Evolutionary conservation across 2,797 vertebrate genomes (phyloP).

Genomic region (Cynopterus sphinx): DNA sequence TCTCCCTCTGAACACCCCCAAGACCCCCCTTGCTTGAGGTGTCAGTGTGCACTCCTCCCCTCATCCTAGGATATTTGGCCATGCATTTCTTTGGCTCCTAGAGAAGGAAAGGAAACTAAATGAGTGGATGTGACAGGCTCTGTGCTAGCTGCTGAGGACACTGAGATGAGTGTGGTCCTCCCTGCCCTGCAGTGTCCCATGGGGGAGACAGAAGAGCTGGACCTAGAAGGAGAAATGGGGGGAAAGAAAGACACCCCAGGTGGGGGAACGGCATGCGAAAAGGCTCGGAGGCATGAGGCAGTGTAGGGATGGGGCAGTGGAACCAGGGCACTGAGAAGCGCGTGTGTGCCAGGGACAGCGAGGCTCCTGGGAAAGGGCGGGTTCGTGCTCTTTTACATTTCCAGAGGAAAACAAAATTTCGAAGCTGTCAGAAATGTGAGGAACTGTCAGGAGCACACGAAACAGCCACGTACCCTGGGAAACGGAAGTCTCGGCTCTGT

Average conservation of each 20-base stretch:
- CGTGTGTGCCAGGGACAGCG: background rate
- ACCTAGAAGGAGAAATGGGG: background rate
- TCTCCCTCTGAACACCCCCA: background rate
- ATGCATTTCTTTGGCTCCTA: background rate
- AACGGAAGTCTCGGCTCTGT: conserved; percentile 39
- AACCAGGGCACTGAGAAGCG: background rate
- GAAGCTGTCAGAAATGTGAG: conserved; percentile 19
- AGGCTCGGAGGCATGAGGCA: background rate
- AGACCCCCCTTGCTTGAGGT: background rate
- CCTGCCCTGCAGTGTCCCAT: background rate
- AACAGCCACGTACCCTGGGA: conserved; percentile 46
- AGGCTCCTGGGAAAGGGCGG: background rate
- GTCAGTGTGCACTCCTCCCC: background rate
- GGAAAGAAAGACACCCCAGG: background rate
- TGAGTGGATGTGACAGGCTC: background rate
- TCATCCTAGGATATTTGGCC: background rate
- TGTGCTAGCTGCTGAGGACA: background rate
- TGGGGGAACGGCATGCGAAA: background rate
- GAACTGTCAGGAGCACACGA: conserved; percentile 33
- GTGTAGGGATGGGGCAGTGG: background rate
- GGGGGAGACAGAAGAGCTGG: background rate
- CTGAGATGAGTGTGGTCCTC: background rate
- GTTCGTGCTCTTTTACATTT: background rate
- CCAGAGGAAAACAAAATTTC: conserved; percentile 47
- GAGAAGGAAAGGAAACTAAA: background rate